Evolutionary conservation across 1,140 invertebrate species (phyloP), one percentile per base, ranked within the genome.

Genomic region (Zelostemma sp.): DNA sequence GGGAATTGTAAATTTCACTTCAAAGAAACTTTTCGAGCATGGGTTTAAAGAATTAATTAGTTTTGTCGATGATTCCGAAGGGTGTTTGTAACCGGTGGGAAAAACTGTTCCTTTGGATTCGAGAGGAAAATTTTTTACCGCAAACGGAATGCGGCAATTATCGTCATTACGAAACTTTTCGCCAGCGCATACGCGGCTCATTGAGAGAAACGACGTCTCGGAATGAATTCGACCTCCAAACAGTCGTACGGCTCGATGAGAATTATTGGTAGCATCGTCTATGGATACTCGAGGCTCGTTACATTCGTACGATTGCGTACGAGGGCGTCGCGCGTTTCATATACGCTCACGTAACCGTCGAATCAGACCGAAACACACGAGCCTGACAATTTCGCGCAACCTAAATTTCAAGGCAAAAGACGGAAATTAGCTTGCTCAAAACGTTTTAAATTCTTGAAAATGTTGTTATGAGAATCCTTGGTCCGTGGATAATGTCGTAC

Each of bases 361-460:
- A 81, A 80, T 82, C 77, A 79, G 77, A 78, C 67, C 75, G 77
- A 75, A 74, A 77, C 74, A 65, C 72, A 68, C 69, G 66, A 66
- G 54, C 61, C 67, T 69, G 66, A 72, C 73, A 76, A 78, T 78
- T 76, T 76, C 76, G 70, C 60, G 72, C 66, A 82, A 81, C 77
- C 76, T 82, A 73, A 80, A 80, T 84, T 79, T 82, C 73, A 77
- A 76, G 72, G 66, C 67, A 70, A 70, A 72, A 73, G 43, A 72
- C 59, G 71, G 54, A 72, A 74, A 78, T 78, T 78, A 78, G 55
- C 56, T 59, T 41, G 55, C 63, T 59, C 38, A 59, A 72, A 67
- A 66, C 51, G 60, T n/a, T n/a, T n/a, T n/a, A 46, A 35, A 18
- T 45, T 69, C 63, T 71, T 68, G 68, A 72, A 73, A 78, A 78